Percentiles rank a stretch among this genome's conserved stretches.
phyloP scores from a whole-genome alignment of 92 coral and sea anemone species.

The Porites lobata region DNA sequence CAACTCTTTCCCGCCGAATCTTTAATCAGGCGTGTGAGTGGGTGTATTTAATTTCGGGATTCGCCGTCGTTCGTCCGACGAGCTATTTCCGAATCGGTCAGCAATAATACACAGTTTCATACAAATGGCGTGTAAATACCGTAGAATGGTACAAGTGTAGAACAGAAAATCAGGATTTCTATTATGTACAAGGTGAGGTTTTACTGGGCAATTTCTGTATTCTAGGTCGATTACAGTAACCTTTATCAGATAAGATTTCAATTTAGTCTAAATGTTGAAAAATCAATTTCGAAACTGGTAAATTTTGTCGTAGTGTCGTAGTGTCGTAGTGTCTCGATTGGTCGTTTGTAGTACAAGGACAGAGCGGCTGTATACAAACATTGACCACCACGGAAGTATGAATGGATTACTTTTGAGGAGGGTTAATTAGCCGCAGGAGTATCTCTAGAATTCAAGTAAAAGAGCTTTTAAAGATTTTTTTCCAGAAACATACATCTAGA shows the following conservation, averaged over 20 bases:
- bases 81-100: slow-evolving; percentile 25
- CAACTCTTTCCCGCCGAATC: slow-evolving; percentile 53
- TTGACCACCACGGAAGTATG: slow-evolving; percentile 64
- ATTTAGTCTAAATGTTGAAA: slow-evolving; percentile 13
- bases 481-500: slow-evolving; percentile 11
- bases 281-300: slow-evolving; percentile 22
- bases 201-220: background rate
- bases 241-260: background rate
- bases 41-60: slow-evolving; percentile 49
- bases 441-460: slow-evolving; percentile 20
- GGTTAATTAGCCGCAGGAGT: background rate
- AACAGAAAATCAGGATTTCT: background rate
- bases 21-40: slow-evolving; percentile 49
- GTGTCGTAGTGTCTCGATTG: slow-evolving; percentile 11
- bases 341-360: slow-evolving; percentile 29
- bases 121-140: slow-evolving; percentile 22
- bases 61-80: slow-evolving; percentile 34
- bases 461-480: slow-evolving; percentile 20
- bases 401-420: slow-evolving; percentile 70
- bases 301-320: background rate
- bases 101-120: background rate
- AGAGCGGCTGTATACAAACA: slow-evolving; percentile 61
- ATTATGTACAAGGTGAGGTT: slow-evolving; percentile 54
- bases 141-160: background rate
- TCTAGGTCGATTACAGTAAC: background rate